phyloP scores from a whole-genome alignment of 2,113 vertebrate species.

The Tonatia bakeri region DNA sequence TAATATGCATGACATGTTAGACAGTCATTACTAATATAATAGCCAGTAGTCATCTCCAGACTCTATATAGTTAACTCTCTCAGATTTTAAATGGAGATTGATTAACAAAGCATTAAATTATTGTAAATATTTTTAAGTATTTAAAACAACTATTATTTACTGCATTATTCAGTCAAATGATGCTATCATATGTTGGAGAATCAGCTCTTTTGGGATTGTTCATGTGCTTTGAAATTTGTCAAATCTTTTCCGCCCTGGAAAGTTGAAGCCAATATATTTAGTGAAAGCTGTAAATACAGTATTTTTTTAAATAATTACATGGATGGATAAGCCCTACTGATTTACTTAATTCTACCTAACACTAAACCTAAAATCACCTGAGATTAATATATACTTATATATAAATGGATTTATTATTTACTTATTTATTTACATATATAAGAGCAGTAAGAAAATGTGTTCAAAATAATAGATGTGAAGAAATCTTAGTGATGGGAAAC shows the following conservation, averaged over 20 bases:
- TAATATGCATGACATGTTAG: not conserved
- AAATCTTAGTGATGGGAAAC: not conserved
- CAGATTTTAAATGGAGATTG: not conserved
- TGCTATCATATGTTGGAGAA: not conserved
- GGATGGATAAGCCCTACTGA: not conserved
- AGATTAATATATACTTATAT: not conserved
- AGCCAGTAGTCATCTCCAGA: not conserved
- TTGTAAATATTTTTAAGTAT: not conserved
- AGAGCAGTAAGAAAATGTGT: not conserved
- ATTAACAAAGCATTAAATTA: not conserved
- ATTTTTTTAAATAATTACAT: not conserved
- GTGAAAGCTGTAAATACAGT: not conserved
- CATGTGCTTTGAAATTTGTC: not conserved
- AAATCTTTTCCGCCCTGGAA: not conserved
- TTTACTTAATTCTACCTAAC: not conserved
- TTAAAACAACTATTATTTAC: not conserved
- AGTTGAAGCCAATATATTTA: not conserved
- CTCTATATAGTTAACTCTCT: not conserved
- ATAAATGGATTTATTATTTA: not conserved
- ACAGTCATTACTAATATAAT: not conserved
- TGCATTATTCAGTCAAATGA: not conserved
- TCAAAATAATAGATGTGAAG: not conserved
- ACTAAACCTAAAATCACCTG: not conserved
- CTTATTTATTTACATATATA: not conserved
- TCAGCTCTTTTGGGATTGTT: not conserved